Evolutionary conservation across 64 coral and sea anemone genomes (phyloP), one percentile per base, ranked within the genome.

Genomic region (Stylophora pistillata): DNA sequence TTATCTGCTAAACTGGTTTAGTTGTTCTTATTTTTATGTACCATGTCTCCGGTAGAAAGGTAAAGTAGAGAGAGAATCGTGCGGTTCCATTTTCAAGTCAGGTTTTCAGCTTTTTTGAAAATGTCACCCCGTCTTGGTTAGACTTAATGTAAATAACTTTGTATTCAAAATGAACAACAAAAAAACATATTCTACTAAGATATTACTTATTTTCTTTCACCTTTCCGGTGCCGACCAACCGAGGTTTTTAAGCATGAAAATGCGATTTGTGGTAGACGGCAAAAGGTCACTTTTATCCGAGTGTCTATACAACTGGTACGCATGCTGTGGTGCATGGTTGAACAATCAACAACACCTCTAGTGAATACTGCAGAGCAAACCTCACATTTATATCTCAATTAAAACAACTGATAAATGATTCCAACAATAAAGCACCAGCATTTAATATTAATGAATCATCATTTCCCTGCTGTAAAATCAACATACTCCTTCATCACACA

Each of bases 211-310:
- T 37, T 63, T 65, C 66, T 68, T 53, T 69, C 12, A 69, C 64
- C 69, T 63, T 84, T 84, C 80, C 80, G 80, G 80, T 83, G 80
- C 80, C 66, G 80, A 84, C 80, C 69, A 61, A 84, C 33, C 47
- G 69, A 69, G 62, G 62, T 84, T 84, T 84, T 69, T 62, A 84
- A 69, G 80, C 54, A 84, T 65, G 23, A 84, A 69, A 84, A 84
- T 37, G 61, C 61, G 80, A 84, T 84, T 84, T 84, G 62, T 84
- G 80, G 23, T 21, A 47, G 37, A 47, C 37, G 15, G 61, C 61
- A 52, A 53, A 53, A 69, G 61, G 30, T 69, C 80, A 84, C 58
- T 37, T 66, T 41, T 33, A 84, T 32, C 80, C 12, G n/a, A n/a
- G 26, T 68, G 23, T 68, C 7, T 25, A 68, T n/a, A 11, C 64